A percentile compares a stretch with the other conserved stretches of the same genome.
These are phyloP conservation scores for Mesorhabditis belari DNA, from an alignment of 2,888 invertebrate species.

Conservation along the genomic window DNA sequence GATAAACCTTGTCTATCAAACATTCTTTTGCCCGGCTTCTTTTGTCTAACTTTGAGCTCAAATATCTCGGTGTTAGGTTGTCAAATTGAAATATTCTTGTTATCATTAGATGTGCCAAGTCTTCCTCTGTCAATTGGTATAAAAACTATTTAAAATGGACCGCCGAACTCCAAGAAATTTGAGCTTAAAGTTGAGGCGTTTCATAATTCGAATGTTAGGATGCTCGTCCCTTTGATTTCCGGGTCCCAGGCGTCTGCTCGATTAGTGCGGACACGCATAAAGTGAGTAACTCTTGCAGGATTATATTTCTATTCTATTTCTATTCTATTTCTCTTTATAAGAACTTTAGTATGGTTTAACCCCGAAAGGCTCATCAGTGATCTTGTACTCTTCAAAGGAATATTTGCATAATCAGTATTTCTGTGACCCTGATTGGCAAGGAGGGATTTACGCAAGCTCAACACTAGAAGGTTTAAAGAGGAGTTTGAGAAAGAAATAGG, in stretches of 20 bases:
- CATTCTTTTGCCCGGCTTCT: too few relatives aligned
- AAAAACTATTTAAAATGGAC: too few relatives aligned
- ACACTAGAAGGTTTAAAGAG: slow-evolving; percentile 63
- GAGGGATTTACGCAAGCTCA: slow-evolving; percentile 93
- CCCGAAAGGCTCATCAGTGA: slow-evolving; percentile 88
- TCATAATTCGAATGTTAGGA: too few relatives aligned
- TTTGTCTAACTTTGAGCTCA: too few relatives aligned
- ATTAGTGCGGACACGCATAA: slow-evolving; percentile 98
- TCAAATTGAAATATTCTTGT: too few relatives aligned
- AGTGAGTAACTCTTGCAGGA: slow-evolving; percentile 59
- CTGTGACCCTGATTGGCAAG: slow-evolving; percentile 91
- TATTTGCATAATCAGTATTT: slow-evolving; percentile 83
- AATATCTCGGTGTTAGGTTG: too few relatives aligned
- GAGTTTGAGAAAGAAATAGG: slow-evolving; percentile 15
- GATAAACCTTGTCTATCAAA: too few relatives aligned
- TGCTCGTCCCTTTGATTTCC: slow-evolving; percentile 77
- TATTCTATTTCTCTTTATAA: not conserved
- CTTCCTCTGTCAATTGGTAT: too few relatives aligned
- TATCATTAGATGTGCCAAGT: too few relatives aligned
- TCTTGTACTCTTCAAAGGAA: slow-evolving; percentile 72
- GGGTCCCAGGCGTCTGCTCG: slow-evolving; percentile 82
- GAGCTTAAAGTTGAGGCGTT: too few relatives aligned
- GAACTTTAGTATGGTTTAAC: slow-evolving; percentile 79
- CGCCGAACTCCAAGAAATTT: not conserved
- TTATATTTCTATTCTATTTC: slow-evolving; percentile 4